Percentiles rank a stretch among this genome's conserved stretches.
Evolutionary conservation across 2,797 vertebrate genomes (phyloP).

Genomic region (Falco rusticolus): DNA sequence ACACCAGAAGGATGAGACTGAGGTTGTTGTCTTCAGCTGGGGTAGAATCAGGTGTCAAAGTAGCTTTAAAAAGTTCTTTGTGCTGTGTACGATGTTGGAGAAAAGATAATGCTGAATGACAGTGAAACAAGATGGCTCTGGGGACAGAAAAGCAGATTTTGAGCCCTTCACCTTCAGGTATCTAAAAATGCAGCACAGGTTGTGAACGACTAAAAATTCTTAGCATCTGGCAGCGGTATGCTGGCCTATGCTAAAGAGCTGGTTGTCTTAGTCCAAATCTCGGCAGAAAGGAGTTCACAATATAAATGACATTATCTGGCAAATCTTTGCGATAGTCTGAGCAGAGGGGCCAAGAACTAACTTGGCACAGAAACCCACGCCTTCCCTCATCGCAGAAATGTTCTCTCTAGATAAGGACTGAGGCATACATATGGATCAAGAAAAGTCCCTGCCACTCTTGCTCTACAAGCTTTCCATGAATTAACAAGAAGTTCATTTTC

Average conservation of each 20-base stretch:
- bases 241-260: conserved; percentile 65
- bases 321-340: conserved; percentile 59
- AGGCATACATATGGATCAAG: neutral
- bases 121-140: conserved; percentile 36
- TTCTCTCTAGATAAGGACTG: conserved; percentile 1
- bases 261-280: conserved; percentile 65
- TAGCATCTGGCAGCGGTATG: conserved; percentile 66
- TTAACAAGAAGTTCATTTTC: conserved; percentile 20
- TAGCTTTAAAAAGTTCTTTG: conserved; percentile 2
- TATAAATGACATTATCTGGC: conserved; percentile 62
- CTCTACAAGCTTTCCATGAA: neutral
- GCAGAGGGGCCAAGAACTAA: conserved; percentile 26
- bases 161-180: conserved; percentile 25
- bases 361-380: conserved; percentile 49
- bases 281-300: conserved; percentile 60
- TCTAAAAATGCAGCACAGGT: conserved; percentile 52
- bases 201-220: conserved; percentile 44
- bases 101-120: conserved; percentile 50
- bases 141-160: neutral
- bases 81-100: neutral
- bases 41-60: neutral
- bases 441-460: neutral
- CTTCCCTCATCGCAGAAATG: neutral
- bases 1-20: neutral
- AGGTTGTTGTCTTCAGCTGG: neutral